Percentiles rank a stretch among this genome's conserved stretches.
Conservation (phyloP, 92 coral and sea anemone genomes). For the Hydrozoanthus gracilis region DNA sequence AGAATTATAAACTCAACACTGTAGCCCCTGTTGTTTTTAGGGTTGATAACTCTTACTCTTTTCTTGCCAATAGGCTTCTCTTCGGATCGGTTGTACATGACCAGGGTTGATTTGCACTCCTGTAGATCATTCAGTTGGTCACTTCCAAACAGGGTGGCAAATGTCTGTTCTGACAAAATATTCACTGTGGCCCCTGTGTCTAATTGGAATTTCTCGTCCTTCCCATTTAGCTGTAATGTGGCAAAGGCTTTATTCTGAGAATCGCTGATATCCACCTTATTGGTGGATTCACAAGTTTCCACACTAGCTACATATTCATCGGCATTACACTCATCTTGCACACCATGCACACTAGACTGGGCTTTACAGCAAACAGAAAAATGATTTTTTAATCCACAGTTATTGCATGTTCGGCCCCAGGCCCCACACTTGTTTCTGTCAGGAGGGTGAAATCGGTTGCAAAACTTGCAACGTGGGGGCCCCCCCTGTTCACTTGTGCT, state of each 20-base stretch:
- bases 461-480: conserved; percentile 55
- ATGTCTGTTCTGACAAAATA: conserved; percentile 32
- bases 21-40: conserved; percentile 57
- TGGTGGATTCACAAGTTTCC: conserved; percentile 40
- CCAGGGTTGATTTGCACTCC: conserved; percentile 32
- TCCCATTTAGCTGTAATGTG: conserved; percentile 53
- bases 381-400: conserved; percentile 57
- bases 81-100: conserved; percentile 60
- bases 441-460: conserved; percentile 55
- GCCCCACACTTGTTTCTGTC: conserved; percentile 66
- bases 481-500: conserved; percentile 23
- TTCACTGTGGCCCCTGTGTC: conserved; percentile 76
- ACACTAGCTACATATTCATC: conserved; percentile 63
- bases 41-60: conserved; percentile 56
- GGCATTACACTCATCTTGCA: conserved; percentile 35
- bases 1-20: conserved; percentile 58
- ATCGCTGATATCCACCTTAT: conserved; percentile 14
- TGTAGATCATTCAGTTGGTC: conserved; percentile 18
- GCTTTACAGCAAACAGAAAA: conserved; percentile 54
- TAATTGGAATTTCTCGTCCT: conserved; percentile 50
- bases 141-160: conserved; percentile 25
- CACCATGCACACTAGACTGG: not conserved
- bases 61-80: conserved; percentile 64
- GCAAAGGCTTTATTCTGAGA: conserved; percentile 56
- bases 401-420: conserved; percentile 61